Base-by-base conservation (phyloP, 1,140 invertebrate species). In the Rhizoglyphus robini region DNA sequence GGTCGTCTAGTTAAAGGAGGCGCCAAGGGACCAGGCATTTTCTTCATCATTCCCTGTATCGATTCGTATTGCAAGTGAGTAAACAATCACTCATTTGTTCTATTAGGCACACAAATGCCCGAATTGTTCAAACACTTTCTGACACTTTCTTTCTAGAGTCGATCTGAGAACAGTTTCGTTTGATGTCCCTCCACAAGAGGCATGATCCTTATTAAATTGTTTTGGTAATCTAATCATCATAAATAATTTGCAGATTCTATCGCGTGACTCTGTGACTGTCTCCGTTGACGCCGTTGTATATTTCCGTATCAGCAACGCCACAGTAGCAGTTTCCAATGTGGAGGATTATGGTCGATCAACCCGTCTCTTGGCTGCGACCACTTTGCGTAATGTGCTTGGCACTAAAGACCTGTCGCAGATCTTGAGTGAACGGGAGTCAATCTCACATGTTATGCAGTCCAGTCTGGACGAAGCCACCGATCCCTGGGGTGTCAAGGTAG, bases 301-400 rank as follows among this genome's bases (percentile, higher is more conserved):
- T 68, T 81, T 78, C 69, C 72, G 81, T 29, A 81, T 84, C 18
- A 90, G 88, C 72, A 95, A 96, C 77, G 91, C 94, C 15, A 95
- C 90, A 0, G 88, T 96, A 61, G 94, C 91, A 41, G 90, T 97
- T 68, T 90, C 90, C 34, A 96, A 96, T 75, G 93, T 97, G 36
- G 93, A 96, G 76, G 95, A 97, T 76, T 91, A 91, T 34, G 89
- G 92, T 75, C 88, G 94, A 75, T 89, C 87, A 64, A 90, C 76
- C 4, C 69, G 76, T 29, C 71, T 78, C 31, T 68, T 79, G 68
- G 78, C 75, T 41, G 76, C 78, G 49, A 79, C 77, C 3, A 78
- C 77, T 3, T 69, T 78, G 8, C 68, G 76, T 46, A 80, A 79
- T 67, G 77, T 79, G 67, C 49, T 97, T 15, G 93, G 93, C 58